These are phyloP conservation scores for Atta texana DNA, from an alignment of 1,140 invertebrate species.

Conservation along the genomic window DNA sequence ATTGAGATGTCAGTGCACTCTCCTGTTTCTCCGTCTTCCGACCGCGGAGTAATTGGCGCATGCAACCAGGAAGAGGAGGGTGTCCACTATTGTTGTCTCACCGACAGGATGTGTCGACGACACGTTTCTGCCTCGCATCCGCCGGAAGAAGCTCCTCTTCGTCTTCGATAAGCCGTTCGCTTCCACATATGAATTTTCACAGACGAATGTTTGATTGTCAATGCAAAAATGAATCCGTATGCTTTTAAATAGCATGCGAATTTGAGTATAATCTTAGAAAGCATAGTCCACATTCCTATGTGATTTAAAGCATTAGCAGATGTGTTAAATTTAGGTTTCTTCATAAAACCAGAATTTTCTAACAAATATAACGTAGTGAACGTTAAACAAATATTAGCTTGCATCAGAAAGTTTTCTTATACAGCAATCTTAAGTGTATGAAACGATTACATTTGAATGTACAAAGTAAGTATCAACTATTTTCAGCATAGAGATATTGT, in stretches of 20 bases:
- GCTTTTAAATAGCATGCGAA: not conserved
- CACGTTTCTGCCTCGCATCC: slow-evolving; percentile 76
- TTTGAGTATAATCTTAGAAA: not conserved
- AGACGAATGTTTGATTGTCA: slow-evolving; percentile 11
- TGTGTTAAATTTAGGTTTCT: not conserved
- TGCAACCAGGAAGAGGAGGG: slow-evolving; percentile 70
- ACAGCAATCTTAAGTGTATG: not conserved
- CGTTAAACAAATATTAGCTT: not conserved
- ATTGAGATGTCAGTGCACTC: slow-evolving; percentile 10
- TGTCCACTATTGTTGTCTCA: slow-evolving; percentile 72
- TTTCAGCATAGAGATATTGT: not conserved
- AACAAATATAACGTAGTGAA: not conserved
- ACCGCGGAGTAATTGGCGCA: slow-evolving; percentile 64
- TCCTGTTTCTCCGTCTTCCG: slow-evolving; percentile 8
- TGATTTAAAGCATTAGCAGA: not conserved
- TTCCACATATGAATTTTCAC: not conserved
- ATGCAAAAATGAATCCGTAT: not conserved
- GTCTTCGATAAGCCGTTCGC: slow-evolving; percentile 60
- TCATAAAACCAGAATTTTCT: not conserved
- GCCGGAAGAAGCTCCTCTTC: slow-evolving; percentile 76
- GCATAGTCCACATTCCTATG: not conserved
- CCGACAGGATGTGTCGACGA: slow-evolving; percentile 72
- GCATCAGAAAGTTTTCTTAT: not conserved
- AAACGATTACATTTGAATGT: slow-evolving; percentile 3
- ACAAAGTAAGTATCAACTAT: not conserved